Evolutionary conservation across 2,797 vertebrate species (phyloP), one percentile per base, ranked within the genome.

Genomic region (Acrocephalus scirpaceus): DNA sequence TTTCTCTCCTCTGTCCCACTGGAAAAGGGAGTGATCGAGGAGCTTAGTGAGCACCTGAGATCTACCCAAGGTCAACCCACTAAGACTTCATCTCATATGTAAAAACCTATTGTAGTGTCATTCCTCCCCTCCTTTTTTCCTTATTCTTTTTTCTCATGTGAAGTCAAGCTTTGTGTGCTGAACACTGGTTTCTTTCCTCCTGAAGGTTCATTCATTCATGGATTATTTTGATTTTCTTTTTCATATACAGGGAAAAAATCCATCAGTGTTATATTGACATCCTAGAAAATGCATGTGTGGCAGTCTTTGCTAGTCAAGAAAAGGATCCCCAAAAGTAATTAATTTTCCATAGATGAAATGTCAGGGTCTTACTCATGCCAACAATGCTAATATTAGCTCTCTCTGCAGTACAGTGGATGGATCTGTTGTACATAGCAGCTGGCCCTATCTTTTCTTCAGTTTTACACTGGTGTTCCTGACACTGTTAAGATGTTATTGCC

Each of bases 121-220:
- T 42, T 25, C 12, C 2, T 11, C 3, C 4, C 1, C 1, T 4
- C 8, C 4, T 30, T 13, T n/a, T 17, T 34, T 16, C 16, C 7
- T n/a, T 22, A 21, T 27, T 54, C 1, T 53, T 48, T 25, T 17
- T 56, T 14, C 7, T 54, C 4, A 14, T 8, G 4, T 54, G n/a
- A 91, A 71, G 69, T 71, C 21, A 84, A 30, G 13, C 4, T 67
- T 51, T 85, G 13, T 34, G 26, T 40, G 27, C 10, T 75, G 66
- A 67, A 47, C 19, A 27, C 9, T n/a, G 36, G 1, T 20, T 71
- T 48, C 17, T 44, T 70, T 58, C 13, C n/a, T 51, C 5, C 11
- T 90, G 72, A 69, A 51, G 1, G 20, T 77, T 86, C 44, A 73
- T 79, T 82, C 9, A 50, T 18, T 70, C 22, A 36, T 8, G 4